These are phyloP conservation scores for Ophion ventricosus DNA, from an alignment of 2,888 invertebrate genomes.

Conservation along the genomic window DNA sequence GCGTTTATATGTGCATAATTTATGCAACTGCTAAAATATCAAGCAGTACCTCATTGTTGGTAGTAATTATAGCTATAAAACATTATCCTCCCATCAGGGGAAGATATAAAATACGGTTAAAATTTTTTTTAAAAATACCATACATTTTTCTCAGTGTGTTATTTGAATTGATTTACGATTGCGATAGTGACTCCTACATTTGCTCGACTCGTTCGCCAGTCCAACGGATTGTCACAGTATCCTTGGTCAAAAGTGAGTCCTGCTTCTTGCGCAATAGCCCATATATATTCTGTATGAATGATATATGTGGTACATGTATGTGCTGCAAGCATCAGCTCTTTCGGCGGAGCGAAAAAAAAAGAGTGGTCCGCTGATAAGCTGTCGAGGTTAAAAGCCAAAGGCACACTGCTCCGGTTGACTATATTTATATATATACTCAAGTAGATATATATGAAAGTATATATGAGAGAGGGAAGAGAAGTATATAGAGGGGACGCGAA, in stretches of 20 bases:
- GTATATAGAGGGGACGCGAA: constrained; percentile 46
- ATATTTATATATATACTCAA: constrained; percentile 21
- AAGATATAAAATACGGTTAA: too few species aligned
- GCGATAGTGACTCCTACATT: not conserved
- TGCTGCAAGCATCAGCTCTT: constrained; percentile 35
- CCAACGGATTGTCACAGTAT: not conserved
- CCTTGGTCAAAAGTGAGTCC: not conserved
- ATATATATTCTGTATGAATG: constrained; percentile 10
- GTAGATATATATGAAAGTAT: constrained; percentile 17
- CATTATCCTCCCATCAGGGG: too few species aligned
- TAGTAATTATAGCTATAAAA: too few species aligned
- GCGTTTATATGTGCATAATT: too few species aligned
- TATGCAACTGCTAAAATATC: too few species aligned
- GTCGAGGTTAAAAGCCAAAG: constrained; percentile 64
- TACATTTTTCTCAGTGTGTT: too few species aligned
- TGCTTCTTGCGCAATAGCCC: not conserved
- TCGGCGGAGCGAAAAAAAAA: constrained; percentile 42
- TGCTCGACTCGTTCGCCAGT: not conserved
- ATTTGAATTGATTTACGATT: too few species aligned
- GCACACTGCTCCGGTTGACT: constrained; percentile 28
- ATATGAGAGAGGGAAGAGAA: constrained; percentile 36
- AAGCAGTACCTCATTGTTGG: too few species aligned
- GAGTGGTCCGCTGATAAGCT: constrained; percentile 59
- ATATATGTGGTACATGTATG: constrained; percentile 37
- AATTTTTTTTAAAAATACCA: too few species aligned